Percentiles rank a stretch among this genome's conserved stretches.
phyloP scores from a whole-genome alignment of 2,888 invertebrate species.

The Thymelicus lineola region DNA sequence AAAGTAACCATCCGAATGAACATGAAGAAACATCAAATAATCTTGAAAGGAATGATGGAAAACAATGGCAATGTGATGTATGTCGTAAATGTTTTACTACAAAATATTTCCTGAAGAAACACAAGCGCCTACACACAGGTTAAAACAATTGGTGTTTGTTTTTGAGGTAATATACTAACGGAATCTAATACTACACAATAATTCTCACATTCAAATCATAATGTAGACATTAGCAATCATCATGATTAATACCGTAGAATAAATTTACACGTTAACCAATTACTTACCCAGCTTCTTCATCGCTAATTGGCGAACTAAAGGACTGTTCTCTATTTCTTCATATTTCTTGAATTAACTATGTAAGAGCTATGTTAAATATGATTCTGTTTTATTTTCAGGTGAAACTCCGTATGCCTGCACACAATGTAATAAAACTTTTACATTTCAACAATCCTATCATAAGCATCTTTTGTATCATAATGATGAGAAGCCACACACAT shows the following conservation, averaged over 20 bases:
- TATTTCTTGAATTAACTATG: not conserved
- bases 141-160: slow-evolving; percentile 75
- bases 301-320: slow-evolving; percentile 23
- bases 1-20: slow-evolving; percentile 41
- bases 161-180: slow-evolving; percentile 80
- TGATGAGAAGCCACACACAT: slow-evolving; percentile 92
- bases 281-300: slow-evolving; percentile 25
- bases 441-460: slow-evolving; percentile 95
- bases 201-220: not conserved
- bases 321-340: not conserved
- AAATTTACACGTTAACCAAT: slow-evolving; percentile 31
- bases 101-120: slow-evolving; percentile 95
- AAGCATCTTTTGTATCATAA: slow-evolving; percentile 95
- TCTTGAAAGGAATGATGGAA: slow-evolving; percentile 84
- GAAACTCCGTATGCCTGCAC: slow-evolving; percentile 95
- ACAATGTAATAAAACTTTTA: slow-evolving; percentile 93
- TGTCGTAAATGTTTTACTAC: slow-evolving; percentile 94
- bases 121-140: slow-evolving; percentile 94
- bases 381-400: slow-evolving; percentile 76
- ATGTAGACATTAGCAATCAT: slow-evolving; percentile 20
- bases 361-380: not conserved
- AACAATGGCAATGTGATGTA: slow-evolving; percentile 94
- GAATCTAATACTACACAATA: slow-evolving; percentile 43
- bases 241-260: slow-evolving; percentile 19
- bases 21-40: slow-evolving; percentile 53